Base-by-base conservation (phyloP, 2,797 vertebrate species). In the Oryzias dopingdopingensis region DNA sequence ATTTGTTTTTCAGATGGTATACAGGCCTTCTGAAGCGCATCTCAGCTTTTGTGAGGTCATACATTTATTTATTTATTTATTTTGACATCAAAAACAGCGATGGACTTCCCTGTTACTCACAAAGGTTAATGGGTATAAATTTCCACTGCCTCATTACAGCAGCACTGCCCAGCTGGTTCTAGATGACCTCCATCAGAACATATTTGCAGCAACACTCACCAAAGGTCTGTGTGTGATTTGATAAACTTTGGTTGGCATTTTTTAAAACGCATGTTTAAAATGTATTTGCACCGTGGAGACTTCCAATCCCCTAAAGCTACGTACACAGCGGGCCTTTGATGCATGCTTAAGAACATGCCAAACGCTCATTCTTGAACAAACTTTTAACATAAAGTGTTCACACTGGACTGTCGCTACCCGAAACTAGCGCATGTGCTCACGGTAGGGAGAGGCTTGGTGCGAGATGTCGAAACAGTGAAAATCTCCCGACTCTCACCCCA, bases 61-160 rank as follows among this genome's bases (percentile, higher is more conserved):
- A 52, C 45, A 55, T 49, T 70, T 70, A 62, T 45, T 54, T 18
- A 18, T 18, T 56, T 55, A 44, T 74, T 56, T 47, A 41, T 62
- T 68, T 59, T 62, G 54, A 66, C 65, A 79, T 86, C 65, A 85
- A 83, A 83, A 79, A 71, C 83, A 84, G 81, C 69, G 52, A 4
- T n/a, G 70, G 80, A 84, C 80, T 83, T 90, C 82, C 84, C 73
- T 79, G 59, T 86, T 86, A 83, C 75, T 84, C 85, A 82, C 66
- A 81, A 64, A 81, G 70, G 61, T 67, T 46, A 60, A 60, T 68
- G 17, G 47, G 54, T 46, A 48, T 59, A 76, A 73, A 82, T 81
- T 83, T 75, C 72, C 63, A 76, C 86, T 83, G 83, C 60, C 82
- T 74, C 67, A 67, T 62, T 54, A 56, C 76, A 63, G 74, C 77